Evolutionary conservation across 2,888 invertebrate species (phyloP).

Genomic region (Orthosia incerta): DNA sequence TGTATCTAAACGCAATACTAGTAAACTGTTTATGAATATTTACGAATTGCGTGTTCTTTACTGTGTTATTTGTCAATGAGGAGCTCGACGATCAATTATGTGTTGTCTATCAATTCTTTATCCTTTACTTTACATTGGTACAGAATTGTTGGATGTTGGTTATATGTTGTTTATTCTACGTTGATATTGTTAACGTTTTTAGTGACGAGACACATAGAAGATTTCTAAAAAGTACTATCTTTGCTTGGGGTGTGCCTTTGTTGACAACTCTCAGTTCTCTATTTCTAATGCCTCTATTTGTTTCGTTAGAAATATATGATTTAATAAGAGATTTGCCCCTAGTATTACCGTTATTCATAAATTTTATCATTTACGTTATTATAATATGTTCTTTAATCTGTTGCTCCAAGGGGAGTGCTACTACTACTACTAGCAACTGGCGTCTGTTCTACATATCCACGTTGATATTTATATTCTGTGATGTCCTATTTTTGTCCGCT

Average conservation of each 20-base stretch:
- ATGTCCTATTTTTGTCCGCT: neutral
- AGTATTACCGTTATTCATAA: conserved; percentile 16
- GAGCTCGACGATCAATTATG: neutral
- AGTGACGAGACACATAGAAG: neutral
- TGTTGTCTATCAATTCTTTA: neutral
- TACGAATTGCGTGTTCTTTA: neutral
- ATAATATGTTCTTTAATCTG: too few relatives aligned
- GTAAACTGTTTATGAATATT: conserved; percentile 3
- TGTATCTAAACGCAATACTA: neutral
- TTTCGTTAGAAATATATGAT: neutral
- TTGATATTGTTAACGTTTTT: neutral
- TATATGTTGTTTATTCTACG: conserved; percentile 17
- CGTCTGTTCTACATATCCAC: conserved; percentile 24
- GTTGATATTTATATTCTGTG: conserved; percentile 19
- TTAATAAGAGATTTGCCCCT: neutral
- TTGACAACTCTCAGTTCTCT: neutral
- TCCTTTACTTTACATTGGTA: neutral
- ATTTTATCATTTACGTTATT: conserved; percentile 10
- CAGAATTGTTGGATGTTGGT: conserved; percentile 21
- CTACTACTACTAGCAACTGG: neutral
- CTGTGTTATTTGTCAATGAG: neutral
- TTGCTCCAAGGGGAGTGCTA: neutral
- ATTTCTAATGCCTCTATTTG: neutral
- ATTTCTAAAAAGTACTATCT: conserved; percentile 16
- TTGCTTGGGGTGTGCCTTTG: conserved; percentile 15